phyloP scores from a whole-genome alignment of 2,113 vertebrate genomes.

The Dascyllus trimaculatus region DNA sequence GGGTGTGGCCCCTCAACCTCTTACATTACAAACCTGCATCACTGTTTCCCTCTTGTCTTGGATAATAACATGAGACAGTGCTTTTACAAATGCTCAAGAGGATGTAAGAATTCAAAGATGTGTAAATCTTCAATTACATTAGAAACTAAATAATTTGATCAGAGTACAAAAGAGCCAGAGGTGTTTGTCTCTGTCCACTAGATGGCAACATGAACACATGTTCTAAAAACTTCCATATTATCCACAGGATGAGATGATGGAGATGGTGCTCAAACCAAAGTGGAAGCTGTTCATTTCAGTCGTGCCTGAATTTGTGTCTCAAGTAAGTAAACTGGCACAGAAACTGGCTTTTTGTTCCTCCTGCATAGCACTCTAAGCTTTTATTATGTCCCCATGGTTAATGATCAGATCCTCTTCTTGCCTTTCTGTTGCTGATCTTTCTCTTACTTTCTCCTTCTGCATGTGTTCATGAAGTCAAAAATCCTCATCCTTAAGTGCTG shows the following conservation, averaged over 20 bases:
- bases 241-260: too few relatives aligned
- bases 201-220: constrained; percentile 38
- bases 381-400: not conserved
- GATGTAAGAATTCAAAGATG: not conserved
- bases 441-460: too few relatives aligned
- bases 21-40: not conserved
- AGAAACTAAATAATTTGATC: not conserved
- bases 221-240: too few relatives aligned
- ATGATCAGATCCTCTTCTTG: not conserved
- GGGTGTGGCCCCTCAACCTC: constrained; percentile 28
- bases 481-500: too few relatives aligned
- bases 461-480: too few relatives aligned
- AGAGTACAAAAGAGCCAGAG: not conserved
- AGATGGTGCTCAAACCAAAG: not conserved
- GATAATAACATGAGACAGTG: not conserved
- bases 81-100: not conserved
- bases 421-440: too few relatives aligned
- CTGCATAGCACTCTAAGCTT: not conserved
- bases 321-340: not conserved
- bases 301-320: not conserved
- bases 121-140: not conserved
- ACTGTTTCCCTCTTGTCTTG: constrained; percentile 8
- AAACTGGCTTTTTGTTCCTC: not conserved
- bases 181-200: constrained; percentile 37
- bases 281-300: not conserved